Percentiles rank a stretch among this genome's conserved stretches.
These are phyloP conservation scores for Dreissena polymorpha DNA, from an alignment of 1,140 invertebrate species.

Conservation along the genomic window DNA sequence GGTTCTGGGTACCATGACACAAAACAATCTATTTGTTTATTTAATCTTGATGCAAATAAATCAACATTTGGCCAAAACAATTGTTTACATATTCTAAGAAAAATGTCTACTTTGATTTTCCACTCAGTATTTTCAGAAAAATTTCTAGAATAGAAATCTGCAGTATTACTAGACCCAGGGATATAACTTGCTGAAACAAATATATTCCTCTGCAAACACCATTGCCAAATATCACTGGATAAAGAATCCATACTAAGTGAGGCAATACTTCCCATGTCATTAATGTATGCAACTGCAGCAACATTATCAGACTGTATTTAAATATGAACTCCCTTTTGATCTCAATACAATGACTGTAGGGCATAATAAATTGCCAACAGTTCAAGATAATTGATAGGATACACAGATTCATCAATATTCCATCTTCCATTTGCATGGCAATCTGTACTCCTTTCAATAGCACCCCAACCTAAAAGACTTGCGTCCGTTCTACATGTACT, in stretches of 20 bases:
- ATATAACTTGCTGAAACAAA: slow-evolving; percentile 34
- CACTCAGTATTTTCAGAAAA: slow-evolving; percentile 32
- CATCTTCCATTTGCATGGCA: slow-evolving; percentile 19
- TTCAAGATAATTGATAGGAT: slow-evolving; percentile 35
- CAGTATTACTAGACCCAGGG: too few species aligned
- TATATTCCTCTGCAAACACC: slow-evolving; percentile 35
- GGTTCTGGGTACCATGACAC: too few species aligned
- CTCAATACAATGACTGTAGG: slow-evolving; percentile 8
- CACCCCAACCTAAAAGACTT: neutral
- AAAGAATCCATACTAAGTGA: slow-evolving; percentile 19
- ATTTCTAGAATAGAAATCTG: slow-evolving; percentile 31
- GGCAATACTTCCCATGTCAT: slow-evolving; percentile 25
- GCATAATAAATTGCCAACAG: slow-evolving; percentile 34
- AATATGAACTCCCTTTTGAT: slow-evolving; percentile 9
- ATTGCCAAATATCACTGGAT: slow-evolving; percentile 47
- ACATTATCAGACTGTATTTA: slow-evolving; percentile 41
- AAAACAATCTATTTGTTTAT: too few species aligned
- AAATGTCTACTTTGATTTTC: slow-evolving; percentile 32
- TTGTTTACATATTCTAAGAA: slow-evolving; percentile 13
- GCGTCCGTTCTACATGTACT: slow-evolving; percentile 21
- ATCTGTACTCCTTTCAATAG: neutral
- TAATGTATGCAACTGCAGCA: slow-evolving; percentile 31
- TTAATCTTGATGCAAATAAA: slow-evolving; percentile 44
- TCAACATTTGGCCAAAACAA: slow-evolving; percentile 29
- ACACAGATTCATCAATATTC: neutral